phyloP scores from a whole-genome alignment of 2,113 vertebrate species.

The Atractosteus spatula region DNA sequence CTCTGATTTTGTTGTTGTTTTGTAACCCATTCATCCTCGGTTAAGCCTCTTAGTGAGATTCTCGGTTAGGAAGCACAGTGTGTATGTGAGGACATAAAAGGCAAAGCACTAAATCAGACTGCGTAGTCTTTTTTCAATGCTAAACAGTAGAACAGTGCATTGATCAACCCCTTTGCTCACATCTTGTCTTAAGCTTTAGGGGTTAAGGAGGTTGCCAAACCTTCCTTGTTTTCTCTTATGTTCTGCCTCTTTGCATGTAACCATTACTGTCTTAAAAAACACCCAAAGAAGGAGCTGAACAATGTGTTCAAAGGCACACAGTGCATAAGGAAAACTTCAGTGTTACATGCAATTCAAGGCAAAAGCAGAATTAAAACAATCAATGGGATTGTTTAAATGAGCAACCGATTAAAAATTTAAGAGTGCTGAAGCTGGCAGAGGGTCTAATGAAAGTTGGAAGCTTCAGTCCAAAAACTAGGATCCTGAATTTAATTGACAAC shows the following conservation, averaged over 20 bases:
- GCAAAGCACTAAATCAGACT: no score
- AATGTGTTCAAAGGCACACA: slow-evolving; percentile 20
- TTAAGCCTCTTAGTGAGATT: not conserved
- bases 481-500: slow-evolving; percentile 66
- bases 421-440: slow-evolving; percentile 35
- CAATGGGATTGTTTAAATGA: slow-evolving; percentile 35
- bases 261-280: no score
- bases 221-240: no score
- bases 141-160: no score
- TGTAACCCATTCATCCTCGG: slow-evolving; percentile 3
- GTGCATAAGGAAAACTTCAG: not conserved
- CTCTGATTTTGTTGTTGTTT: not conserved
- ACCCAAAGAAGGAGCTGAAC: slow-evolving; percentile 17
- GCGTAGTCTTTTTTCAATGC: no score
- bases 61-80: no score
- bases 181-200: no score
- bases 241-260: no score
- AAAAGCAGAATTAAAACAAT: slow-evolving; percentile 31
- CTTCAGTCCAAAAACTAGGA: slow-evolving; percentile 51
- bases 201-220: no score
- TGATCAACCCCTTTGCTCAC: no score
- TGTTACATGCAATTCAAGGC: not conserved
- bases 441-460: slow-evolving; percentile 60
- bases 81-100: no score
- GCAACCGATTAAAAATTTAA: slow-evolving; percentile 50